These are phyloP conservation scores for Zosterops japonicus DNA, from an alignment of 2,113 vertebrate species.

Conservation along the genomic window DNA sequence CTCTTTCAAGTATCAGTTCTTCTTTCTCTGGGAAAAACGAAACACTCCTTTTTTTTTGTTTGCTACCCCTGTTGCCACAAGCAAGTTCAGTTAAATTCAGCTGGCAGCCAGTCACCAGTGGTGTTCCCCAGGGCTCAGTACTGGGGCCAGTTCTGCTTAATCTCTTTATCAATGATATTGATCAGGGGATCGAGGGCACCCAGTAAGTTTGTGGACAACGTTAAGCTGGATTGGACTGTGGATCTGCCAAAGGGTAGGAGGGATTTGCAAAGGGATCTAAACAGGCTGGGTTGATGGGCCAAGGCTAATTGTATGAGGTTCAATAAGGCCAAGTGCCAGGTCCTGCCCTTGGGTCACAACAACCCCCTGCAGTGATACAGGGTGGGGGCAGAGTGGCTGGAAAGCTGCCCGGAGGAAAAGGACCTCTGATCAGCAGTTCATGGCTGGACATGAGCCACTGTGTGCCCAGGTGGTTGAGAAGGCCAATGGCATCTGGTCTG, in stretches of 20 bases:
- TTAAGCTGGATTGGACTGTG: not conserved
- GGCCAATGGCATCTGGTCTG: not conserved
- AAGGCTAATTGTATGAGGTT: rapidly evolving
- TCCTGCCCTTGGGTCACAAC: not conserved
- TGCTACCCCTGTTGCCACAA: not conserved
- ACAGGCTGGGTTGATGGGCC: rapidly evolving
- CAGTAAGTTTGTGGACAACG: not conserved
- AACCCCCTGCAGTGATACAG: not conserved
- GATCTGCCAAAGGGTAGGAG: not conserved
- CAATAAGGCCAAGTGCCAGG: not conserved
- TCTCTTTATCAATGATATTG: not conserved
- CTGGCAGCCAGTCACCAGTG: not conserved
- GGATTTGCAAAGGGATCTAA: not conserved
- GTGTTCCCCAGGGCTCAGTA: not conserved
- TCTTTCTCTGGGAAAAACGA: not conserved
- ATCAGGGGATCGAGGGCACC: rapidly evolving
- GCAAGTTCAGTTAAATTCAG: not conserved
- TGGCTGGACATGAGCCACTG: not conserved
- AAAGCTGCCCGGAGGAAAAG: not conserved
- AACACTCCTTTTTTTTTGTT: not conserved
- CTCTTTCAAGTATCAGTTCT: not conserved
- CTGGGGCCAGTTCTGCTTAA: not conserved
- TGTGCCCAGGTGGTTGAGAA: not conserved
- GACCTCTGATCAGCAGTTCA: not conserved
- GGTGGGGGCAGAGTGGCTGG: not conserved